A percentile compares a stretch with the other conserved stretches of the same genome.
Conservation (phyloP, 92 coral and sea anemone genomes). For the Parazoanthus atlanticus region DNA sequence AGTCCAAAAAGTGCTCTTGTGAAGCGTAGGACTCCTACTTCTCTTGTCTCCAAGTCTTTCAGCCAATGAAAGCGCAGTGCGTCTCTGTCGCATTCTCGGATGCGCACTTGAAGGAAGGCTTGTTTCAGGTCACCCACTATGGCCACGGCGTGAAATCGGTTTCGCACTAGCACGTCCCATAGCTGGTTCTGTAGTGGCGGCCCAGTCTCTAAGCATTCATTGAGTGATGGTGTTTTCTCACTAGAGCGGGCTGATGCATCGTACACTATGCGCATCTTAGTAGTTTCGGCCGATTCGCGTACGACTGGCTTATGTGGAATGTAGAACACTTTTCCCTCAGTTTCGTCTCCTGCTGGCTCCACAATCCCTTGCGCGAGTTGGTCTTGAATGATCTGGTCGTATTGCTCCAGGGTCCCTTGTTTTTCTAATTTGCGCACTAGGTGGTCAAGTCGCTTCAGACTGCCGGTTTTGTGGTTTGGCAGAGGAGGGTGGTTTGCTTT, state of each 20-base stretch:
- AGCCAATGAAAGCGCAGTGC: constrained; percentile 64
- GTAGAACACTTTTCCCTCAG: constrained; percentile 20
- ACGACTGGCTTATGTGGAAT: constrained; percentile 34
- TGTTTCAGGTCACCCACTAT: constrained; percentile 57
- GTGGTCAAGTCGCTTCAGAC: constrained; percentile 20
- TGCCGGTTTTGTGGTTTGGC: constrained; percentile 23
- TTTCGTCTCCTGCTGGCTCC: constrained; percentile 3
- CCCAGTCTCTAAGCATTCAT: constrained; percentile 60
- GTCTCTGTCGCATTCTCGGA: constrained; percentile 54
- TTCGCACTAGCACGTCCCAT: constrained; percentile 61
- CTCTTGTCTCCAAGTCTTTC: constrained; percentile 47
- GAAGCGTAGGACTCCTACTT: not conserved
- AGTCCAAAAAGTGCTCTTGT: not conserved
- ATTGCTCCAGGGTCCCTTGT: constrained; percentile 23
- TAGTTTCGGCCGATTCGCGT: constrained; percentile 7
- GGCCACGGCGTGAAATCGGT: constrained; percentile 58
- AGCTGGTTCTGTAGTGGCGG: constrained; percentile 68
- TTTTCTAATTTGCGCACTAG: constrained; percentile 38
- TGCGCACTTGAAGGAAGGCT: constrained; percentile 62
- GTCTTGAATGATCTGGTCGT: constrained; percentile 24
- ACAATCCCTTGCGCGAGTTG: constrained; percentile 38
- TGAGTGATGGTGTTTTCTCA: constrained; percentile 52
- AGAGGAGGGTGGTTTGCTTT: constrained; percentile 27
- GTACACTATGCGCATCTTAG: constrained; percentile 59
- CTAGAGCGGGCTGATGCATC: constrained; percentile 65